Evolutionary conservation across 2,113 vertebrate genomes (phyloP).

Genomic region (Labeo catla): DNA sequence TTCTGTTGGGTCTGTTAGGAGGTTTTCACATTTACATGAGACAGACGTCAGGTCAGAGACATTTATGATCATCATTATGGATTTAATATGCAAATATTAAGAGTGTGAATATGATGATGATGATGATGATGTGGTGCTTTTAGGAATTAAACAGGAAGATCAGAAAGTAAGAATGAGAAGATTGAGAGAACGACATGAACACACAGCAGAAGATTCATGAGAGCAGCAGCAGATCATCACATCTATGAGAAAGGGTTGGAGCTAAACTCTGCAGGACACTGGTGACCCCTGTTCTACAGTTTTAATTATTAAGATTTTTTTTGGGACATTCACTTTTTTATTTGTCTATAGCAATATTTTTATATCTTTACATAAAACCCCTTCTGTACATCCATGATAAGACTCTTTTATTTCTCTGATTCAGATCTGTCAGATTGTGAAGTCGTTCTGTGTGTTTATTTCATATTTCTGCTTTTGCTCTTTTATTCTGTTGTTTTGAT

Average conservation of each 20-base stretch:
- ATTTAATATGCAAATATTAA: not conserved
- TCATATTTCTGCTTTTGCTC: too few species aligned
- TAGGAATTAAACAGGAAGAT: not conserved
- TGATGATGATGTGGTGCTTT: not conserved
- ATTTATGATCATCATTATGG: not conserved
- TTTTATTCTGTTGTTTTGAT: too few species aligned
- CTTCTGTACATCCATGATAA: too few species aligned
- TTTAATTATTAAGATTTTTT: too few species aligned
- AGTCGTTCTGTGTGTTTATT: too few species aligned
- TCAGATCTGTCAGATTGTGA: too few species aligned
- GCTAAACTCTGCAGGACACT: too few species aligned
- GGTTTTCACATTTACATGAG: slow-evolving; percentile 29
- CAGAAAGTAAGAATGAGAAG: not conserved
- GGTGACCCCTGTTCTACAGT: too few species aligned
- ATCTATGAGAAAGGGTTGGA: not conserved
- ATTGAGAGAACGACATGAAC: not conserved
- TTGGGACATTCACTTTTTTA: too few species aligned
- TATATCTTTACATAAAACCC: too few species aligned
- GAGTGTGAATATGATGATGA: not conserved
- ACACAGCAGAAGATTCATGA: not conserved
- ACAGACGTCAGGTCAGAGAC: not conserved
- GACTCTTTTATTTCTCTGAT: too few species aligned
- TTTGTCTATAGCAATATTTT: too few species aligned
- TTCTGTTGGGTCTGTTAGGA: slow-evolving; percentile 13
- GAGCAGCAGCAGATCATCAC: not conserved